A percentile compares a stretch with the other conserved stretches of the same genome.
Conservation (phyloP, 2,797 vertebrate genomes). For the Hipposideros larvatus region DNA sequence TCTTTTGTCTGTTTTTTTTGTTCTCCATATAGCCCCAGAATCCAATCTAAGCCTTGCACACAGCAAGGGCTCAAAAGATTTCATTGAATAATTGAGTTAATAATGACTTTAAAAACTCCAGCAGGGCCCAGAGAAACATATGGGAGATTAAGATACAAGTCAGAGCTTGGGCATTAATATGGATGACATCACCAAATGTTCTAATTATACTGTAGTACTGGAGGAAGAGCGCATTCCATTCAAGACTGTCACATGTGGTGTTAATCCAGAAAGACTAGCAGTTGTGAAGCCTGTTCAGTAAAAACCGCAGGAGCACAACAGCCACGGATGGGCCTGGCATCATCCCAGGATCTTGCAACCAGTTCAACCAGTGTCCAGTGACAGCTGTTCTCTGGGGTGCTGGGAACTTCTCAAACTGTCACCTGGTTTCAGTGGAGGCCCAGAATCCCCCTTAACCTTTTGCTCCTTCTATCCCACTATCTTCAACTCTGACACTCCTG, state of each 20-base stretch:
- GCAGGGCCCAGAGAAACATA: neutral
- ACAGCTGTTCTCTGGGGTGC: neutral
- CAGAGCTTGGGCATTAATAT: neutral
- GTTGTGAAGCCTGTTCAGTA: neutral
- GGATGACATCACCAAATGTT: neutral
- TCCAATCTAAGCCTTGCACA: neutral
- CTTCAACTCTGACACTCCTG: neutral
- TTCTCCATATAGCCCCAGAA: neutral
- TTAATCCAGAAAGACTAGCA: neutral
- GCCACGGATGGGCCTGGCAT: neutral
- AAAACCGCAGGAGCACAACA: neutral
- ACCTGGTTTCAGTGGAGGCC: neutral
- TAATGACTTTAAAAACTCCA: constrained; percentile 33
- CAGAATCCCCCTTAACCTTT: neutral
- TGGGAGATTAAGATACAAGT: neutral
- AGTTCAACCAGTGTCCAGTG: neutral
- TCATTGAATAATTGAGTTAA: neutral
- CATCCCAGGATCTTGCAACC: neutral
- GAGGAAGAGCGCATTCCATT: neutral
- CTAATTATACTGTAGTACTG: neutral
- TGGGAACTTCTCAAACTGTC: neutral
- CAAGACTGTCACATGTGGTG: neutral
- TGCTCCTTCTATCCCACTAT: neutral
- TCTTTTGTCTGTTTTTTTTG: neutral
- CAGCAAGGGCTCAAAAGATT: neutral